These are phyloP conservation scores for Gonioctena quinquepunctata DNA, from an alignment of 1,140 invertebrate genomes.

Conservation along the genomic window DNA sequence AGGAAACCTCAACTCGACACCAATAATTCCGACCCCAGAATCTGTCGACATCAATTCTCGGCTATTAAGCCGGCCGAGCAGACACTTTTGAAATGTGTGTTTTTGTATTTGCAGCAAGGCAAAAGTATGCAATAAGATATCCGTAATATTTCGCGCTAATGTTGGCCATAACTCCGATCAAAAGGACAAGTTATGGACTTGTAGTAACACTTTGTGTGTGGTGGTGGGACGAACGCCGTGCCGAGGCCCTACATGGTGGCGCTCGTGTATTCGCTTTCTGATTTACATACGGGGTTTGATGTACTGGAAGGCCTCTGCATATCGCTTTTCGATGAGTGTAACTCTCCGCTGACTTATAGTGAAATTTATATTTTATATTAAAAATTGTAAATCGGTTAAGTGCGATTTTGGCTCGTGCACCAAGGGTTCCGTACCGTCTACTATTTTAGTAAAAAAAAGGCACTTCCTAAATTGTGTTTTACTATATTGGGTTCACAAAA, in stretches of 20 bases:
- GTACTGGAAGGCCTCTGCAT: neutral
- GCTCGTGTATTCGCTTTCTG: slow-evolving; percentile 31
- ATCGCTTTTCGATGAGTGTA: neutral
- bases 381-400: no score
- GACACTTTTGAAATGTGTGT: slow-evolving; percentile 8
- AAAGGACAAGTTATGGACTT: slow-evolving; percentile 38
- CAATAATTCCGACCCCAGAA: neutral
- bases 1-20: no score
- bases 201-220: slow-evolving; percentile 39
- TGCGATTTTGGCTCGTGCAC: no score
- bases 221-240: slow-evolving; percentile 13
- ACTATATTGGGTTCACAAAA: no score
- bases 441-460: no score
- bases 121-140: slow-evolving; percentile 32
- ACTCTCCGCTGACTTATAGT: no score
- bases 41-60: neutral
- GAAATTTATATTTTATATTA: no score
- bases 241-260: slow-evolving; percentile 24
- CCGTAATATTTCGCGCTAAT: slow-evolving; percentile 38
- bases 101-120: neutral
- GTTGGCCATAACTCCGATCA: slow-evolving; percentile 35
- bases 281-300: slow-evolving; percentile 26
- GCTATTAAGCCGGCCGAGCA: neutral
- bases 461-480: no score
- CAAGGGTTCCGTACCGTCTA: no score